Evolutionary conservation across 2,888 invertebrate genomes (phyloP).

Genomic region (Drosophila mettleri): DNA sequence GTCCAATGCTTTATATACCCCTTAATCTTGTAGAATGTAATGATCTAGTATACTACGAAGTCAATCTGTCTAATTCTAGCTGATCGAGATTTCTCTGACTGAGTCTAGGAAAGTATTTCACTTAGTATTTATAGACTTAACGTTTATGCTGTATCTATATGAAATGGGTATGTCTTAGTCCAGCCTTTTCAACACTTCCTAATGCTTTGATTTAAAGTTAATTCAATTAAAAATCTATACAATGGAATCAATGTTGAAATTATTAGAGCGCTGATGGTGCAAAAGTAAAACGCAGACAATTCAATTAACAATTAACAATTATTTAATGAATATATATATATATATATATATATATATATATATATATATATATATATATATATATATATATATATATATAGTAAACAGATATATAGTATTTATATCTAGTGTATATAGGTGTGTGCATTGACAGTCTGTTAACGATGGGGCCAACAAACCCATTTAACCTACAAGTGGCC

Average conservation of each 20-base stretch:
- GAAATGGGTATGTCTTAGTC: constrained; percentile 4
- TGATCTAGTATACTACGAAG: background rate
- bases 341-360: background rate
- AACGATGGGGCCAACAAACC: constrained; percentile 76
- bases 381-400: background rate
- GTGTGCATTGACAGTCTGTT: constrained; percentile 9
- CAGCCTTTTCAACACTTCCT: background rate
- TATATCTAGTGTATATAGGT: constrained; percentile 7
- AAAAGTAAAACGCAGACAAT: constrained; percentile 73
- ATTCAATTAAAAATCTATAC: constrained; percentile 59
- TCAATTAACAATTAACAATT: constrained; percentile 63
- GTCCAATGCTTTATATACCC: constrained; percentile 24
- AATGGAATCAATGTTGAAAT: constrained; percentile 78
- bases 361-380: background rate
- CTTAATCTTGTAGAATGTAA: no score
- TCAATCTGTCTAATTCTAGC: no score
- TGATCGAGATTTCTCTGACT: background rate
- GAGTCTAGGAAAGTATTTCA: no score
- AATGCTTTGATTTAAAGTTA: constrained; percentile 33
- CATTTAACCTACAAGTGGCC: constrained; percentile 81
- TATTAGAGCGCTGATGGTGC: constrained; percentile 77
- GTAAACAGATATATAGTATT: no score
- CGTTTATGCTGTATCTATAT: background rate
- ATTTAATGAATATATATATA: constrained; percentile 9
- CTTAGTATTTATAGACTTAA: background rate